These are phyloP conservation scores for Gastracanthus pulcherrimus DNA, from an alignment of 2,888 invertebrate genomes.

Conservation along the genomic window DNA sequence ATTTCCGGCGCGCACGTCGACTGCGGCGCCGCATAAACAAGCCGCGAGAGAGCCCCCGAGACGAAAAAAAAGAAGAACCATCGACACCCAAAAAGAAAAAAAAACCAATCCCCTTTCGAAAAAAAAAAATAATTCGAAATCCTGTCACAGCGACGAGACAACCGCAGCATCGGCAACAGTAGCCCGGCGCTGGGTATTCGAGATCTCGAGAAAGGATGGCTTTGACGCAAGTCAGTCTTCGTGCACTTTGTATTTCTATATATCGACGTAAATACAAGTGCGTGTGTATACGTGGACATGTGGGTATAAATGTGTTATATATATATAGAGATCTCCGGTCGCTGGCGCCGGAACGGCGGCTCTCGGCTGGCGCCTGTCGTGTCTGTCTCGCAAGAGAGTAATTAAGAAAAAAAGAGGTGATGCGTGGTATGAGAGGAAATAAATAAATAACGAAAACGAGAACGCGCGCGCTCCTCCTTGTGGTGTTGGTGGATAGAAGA, in stretches of 20 bases:
- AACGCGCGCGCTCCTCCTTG: neutral
- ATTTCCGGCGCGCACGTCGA: neutral
- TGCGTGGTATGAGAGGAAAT: neutral
- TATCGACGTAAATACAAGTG: neutral
- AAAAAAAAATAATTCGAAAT: neutral
- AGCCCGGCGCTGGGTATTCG: neutral
- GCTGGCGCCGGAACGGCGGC: slow-evolving; percentile 39
- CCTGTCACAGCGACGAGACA: neutral
- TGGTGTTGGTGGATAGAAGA: no score
- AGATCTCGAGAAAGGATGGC: slow-evolving; percentile 28
- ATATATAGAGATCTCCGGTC: neutral
- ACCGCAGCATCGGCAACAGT: slow-evolving; percentile 6
- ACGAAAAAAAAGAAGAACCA: neutral
- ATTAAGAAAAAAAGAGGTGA: neutral
- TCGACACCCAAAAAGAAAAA: neutral
- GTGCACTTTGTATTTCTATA: neutral
- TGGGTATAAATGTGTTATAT: neutral
- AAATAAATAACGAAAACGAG: neutral
- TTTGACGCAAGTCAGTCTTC: slow-evolving; percentile 25
- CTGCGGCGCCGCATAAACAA: neutral
- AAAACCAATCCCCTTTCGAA: slow-evolving; percentile 2
- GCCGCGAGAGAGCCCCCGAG: neutral
- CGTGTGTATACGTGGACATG: neutral
- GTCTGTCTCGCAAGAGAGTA: no score
- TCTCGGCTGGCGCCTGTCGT: slow-evolving; percentile 34